Evolutionary conservation across 2,113 vertebrate species (phyloP), one percentile per base, ranked within the genome.

Genomic region (Notarius lentiginosus): DNA sequence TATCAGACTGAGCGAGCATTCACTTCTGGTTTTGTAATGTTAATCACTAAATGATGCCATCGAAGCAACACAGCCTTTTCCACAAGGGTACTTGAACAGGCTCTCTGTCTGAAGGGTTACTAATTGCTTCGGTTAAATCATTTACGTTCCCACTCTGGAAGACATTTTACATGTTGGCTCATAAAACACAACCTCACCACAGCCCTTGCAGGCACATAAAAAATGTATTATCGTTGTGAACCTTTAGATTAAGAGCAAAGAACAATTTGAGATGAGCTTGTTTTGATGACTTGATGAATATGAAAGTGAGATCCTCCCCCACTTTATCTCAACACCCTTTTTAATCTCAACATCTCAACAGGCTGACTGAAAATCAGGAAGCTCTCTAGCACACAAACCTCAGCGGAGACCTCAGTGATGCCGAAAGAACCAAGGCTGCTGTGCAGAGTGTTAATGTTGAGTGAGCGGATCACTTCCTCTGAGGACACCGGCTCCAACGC

Each of bases 401-500:
- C 96, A 12, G 97, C 94, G 1, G 96, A 96, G 82, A 99, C 92
- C 61, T 97, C 96, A 4, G 95, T 98, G 92, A 98, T 97, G 93
- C 97, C 97, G 87, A 98, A 97, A 84, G 96, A 95, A 2, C 95
- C 95, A 90, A 99, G 95, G 93, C 96, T 96, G 79, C 96, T 95
- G 61, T 97, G 97, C 41, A 99, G 95, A 82, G 96, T 90, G 90
- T 97, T 92, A 92, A 96, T 93, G 86, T 99, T 97, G 83, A 99
- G 97, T 2, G 97, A 97, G n/a, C 93, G 96, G 83, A 99, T 94
- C 77, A 98, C 96, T 91, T 99, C 97, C 77, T 97, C 96, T 3
- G 97, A 96, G 0, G 95, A 94, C 55, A 97, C 93, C 0, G 95
- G 95, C 63, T 97, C 96, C 0, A 95, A 91, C 86, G 92, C 86